These are phyloP conservation scores for Ellobius talpinus DNA, from an alignment of 2,113 vertebrate genomes.

Conservation along the genomic window DNA sequence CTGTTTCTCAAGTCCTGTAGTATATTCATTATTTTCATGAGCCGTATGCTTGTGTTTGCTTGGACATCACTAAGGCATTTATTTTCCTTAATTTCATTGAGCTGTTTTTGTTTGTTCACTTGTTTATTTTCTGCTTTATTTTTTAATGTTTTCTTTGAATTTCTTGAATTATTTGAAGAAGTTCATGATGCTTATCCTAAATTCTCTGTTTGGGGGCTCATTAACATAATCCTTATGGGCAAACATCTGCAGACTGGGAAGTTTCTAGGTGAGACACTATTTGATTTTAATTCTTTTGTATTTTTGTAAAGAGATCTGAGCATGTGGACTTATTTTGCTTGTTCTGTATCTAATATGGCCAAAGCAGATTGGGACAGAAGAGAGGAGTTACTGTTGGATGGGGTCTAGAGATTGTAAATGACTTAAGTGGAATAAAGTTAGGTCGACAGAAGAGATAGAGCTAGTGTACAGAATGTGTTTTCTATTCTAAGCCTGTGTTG, in stretches of 20 bases:
- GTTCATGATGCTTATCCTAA: background rate
- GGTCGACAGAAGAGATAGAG: background rate
- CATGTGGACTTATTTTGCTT: background rate
- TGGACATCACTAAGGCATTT: background rate
- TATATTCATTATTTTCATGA: background rate
- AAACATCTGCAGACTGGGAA: background rate
- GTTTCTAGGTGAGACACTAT: background rate
- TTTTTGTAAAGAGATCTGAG: background rate
- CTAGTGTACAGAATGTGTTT: background rate
- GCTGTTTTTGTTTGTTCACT: background rate
- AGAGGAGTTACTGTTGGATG: background rate
- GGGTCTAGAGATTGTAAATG: background rate
- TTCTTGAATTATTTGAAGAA: background rate
- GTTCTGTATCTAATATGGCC: background rate
- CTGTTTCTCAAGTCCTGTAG: background rate
- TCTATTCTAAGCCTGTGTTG: background rate
- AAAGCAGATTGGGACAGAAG: background rate
- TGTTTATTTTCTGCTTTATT: background rate
- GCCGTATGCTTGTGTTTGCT: background rate
- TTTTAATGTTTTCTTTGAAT: background rate
- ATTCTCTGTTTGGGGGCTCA: background rate
- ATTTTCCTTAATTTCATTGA: background rate
- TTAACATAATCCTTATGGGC: background rate
- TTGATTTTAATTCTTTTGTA: background rate
- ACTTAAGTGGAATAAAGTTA: background rate